phyloP scores from a whole-genome alignment of 2,797 vertebrate species.

The Lindbergichthys nudifrons region DNA sequence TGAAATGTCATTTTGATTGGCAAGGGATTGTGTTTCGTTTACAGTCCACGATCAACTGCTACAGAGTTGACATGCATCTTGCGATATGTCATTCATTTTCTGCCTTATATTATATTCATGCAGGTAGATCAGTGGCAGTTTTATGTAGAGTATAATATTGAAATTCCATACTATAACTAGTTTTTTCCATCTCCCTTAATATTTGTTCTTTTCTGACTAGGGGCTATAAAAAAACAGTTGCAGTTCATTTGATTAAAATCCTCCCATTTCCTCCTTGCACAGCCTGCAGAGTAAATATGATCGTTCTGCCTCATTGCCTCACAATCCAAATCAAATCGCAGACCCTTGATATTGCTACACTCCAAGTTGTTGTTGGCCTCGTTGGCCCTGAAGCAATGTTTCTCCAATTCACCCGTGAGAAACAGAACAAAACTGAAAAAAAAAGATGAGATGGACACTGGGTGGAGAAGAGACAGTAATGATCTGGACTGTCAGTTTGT shows the following conservation, averaged over 20 bases:
- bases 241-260: constrained; percentile 63
- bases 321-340: constrained; percentile 55
- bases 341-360: constrained; percentile 40
- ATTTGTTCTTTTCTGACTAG: constrained; percentile 50
- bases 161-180: constrained; percentile 16
- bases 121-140: not conserved
- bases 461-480: constrained; percentile 1
- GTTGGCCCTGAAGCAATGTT: constrained; percentile 7
- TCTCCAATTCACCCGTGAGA: constrained; percentile 6
- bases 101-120: not conserved
- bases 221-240: constrained; percentile 47
- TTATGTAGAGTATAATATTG: not conserved
- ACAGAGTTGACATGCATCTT: not conserved
- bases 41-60: not conserved
- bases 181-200: constrained; percentile 19
- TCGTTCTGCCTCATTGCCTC: constrained; percentile 54
- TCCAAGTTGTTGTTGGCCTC: constrained; percentile 10
- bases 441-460: constrained; percentile 4
- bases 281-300: constrained; percentile 58
- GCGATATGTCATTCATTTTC: not conserved
- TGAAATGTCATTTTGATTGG: constrained; percentile 8
- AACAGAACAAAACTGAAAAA: constrained; percentile 9
- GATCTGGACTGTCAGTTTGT: constrained; percentile 17
- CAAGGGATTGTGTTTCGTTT: not conserved
- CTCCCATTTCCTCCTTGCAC: constrained; percentile 29